These are phyloP conservation scores for Isotomurus palustris DNA, from an alignment of 2,888 invertebrate species.

Conservation along the genomic window DNA sequence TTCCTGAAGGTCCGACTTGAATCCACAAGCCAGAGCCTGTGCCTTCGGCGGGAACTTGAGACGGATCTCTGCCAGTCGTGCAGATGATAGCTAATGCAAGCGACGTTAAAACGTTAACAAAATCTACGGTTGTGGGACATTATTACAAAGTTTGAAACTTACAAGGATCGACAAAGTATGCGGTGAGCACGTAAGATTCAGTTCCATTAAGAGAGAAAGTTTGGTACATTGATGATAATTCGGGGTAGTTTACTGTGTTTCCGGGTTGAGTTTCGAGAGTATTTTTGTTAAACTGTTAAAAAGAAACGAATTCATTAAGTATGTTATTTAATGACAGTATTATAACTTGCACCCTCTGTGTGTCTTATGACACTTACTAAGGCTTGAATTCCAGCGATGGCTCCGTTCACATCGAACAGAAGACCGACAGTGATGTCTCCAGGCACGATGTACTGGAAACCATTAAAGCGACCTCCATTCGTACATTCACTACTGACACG, in stretches of 20 bases:
- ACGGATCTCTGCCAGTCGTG: slow-evolving; percentile 21
- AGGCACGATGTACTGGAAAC: slow-evolving; percentile 22
- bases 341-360: neutral
- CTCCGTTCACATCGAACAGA: slow-evolving; percentile 32
- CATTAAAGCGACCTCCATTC: slow-evolving; percentile 30
- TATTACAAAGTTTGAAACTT: slow-evolving; percentile 9
- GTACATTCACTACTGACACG: slow-evolving; percentile 6
- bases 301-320: neutral
- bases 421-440: slow-evolving; percentile 27
- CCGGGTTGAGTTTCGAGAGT: neutral
- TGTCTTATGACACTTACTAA: slow-evolving; percentile 27
- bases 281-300: slow-evolving; percentile 5
- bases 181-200: slow-evolving; percentile 30
- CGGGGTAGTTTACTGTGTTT: slow-evolving; percentile 21
- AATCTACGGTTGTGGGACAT: neutral
- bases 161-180: slow-evolving; percentile 40
- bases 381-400: slow-evolving; percentile 41
- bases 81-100: slow-evolving; percentile 33
- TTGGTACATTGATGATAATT: slow-evolving; percentile 33
- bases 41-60: slow-evolving; percentile 19
- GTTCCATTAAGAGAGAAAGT: slow-evolving; percentile 23
- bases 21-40: slow-evolving; percentile 37
- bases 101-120: neutral
- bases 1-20: slow-evolving; percentile 31
- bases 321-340: neutral